These are phyloP conservation scores for Hydractinia echinata DNA, from an alignment of 30 jellyfish, hydroid and myxozoan genomes.

Conservation along the genomic window DNA sequence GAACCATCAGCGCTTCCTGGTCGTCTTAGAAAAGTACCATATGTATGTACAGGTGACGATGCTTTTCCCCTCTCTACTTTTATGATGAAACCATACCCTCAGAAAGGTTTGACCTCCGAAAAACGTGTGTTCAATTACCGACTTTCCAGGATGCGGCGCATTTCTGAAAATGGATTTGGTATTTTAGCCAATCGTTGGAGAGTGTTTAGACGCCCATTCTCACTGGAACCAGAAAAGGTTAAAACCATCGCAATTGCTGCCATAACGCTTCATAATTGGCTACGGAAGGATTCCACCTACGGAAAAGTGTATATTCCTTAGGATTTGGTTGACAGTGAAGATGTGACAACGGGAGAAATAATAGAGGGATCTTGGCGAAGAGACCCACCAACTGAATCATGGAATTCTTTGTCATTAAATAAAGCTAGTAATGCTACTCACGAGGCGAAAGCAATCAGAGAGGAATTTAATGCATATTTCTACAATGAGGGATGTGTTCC, in stretches of 20 bases:
- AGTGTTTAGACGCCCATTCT: slow-evolving; percentile 13
- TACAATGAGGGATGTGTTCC: slow-evolving; percentile 37
- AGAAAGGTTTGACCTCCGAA: slow-evolving; percentile 32
- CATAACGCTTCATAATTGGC: slow-evolving; percentile 15
- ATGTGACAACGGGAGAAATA: slow-evolving; percentile 37
- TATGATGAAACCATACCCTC: too few species aligned
- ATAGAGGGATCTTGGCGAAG: slow-evolving; percentile 39
- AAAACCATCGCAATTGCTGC: slow-evolving; percentile 16
- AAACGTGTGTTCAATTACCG: slow-evolving; percentile 26
- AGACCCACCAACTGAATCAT: slow-evolving; percentile 35
- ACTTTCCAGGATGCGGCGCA: slow-evolving; percentile 12
- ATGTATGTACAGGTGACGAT: slow-evolving; percentile 33
- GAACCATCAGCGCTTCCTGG: slow-evolving; percentile 34
- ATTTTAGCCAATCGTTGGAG: slow-evolving; percentile 26
- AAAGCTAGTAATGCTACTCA: slow-evolving; percentile 31
- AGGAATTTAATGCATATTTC: slow-evolving; percentile 22
- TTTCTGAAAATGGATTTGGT: slow-evolving; percentile 21
- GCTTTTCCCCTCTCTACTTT: slow-evolving; percentile 29
- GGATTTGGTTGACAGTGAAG: slow-evolving; percentile 6
- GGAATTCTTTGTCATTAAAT: slow-evolving; percentile 24
- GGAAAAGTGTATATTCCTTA: slow-evolving; percentile 23
- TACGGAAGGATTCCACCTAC: slow-evolving; percentile 9
- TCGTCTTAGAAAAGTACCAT: background rate
- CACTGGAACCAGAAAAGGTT: slow-evolving; percentile 18
- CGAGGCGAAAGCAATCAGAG: slow-evolving; percentile 43